Evolutionary conservation across 2,888 invertebrate genomes (phyloP).

Genomic region (Eueremaeus valkanovi): DNA sequence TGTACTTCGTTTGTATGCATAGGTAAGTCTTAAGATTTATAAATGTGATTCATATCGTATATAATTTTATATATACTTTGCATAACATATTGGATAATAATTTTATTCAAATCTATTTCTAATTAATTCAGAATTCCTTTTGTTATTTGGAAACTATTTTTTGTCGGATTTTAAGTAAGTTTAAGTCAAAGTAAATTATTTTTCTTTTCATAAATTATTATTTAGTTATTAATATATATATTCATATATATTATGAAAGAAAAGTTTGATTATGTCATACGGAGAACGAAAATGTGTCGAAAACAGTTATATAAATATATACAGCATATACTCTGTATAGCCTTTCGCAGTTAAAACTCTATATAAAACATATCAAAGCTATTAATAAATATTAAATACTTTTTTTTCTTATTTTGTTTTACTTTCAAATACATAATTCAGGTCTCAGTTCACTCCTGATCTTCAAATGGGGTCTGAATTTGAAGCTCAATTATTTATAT

Average conservation of each 20-base stretch:
- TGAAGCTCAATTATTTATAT: background rate
- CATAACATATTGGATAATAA: background rate
- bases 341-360: background rate
- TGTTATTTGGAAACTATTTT: background rate
- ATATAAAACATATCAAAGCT: too few species aligned
- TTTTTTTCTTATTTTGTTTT: too few species aligned
- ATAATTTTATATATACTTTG: background rate
- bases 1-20: background rate
- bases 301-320: too few species aligned
- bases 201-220: background rate
- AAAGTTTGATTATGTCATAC: background rate
- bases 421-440: background rate
- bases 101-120: background rate
- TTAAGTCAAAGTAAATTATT: background rate
- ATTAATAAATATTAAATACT: too few species aligned
- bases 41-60: background rate
- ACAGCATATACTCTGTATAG: background rate
- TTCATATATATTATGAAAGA: too few species aligned
- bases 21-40: background rate
- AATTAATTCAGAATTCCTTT: background rate
- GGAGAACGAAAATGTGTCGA: background rate
- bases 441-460: too few species aligned
- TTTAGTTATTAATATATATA: too few species aligned
- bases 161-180: background rate
- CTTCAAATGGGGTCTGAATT: background rate